Conservation (phyloP, 2,888 invertebrate genomes). For the Chaetogeoica ovagalla region DNA sequence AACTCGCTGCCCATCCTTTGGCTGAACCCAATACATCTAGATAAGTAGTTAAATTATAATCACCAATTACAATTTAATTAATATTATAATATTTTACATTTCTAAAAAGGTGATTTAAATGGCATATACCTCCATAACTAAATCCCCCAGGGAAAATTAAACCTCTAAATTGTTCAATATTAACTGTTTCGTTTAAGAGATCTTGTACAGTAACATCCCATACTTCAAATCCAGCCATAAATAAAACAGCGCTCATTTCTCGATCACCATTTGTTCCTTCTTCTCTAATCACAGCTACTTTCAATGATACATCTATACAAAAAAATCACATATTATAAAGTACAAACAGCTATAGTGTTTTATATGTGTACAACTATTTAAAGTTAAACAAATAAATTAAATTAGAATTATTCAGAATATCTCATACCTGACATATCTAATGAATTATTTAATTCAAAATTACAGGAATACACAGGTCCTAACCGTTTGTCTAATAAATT, state of each 20-base stretch:
- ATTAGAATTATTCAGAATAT: slow-evolving; percentile 10
- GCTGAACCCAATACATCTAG: slow-evolving; percentile 93
- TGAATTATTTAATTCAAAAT: slow-evolving; percentile 57
- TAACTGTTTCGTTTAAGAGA: slow-evolving; percentile 71
- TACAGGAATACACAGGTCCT: slow-evolving; percentile 68
- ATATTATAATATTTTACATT: not conserved
- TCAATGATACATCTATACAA: slow-evolving; percentile 57
- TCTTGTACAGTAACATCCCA: slow-evolving; percentile 96
- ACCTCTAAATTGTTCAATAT: slow-evolving; percentile 81
- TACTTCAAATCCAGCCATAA: slow-evolving; percentile 86
- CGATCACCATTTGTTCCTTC: slow-evolving; percentile 97
- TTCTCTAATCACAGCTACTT: slow-evolving; percentile 90
- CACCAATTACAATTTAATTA: not conserved
- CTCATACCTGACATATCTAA: slow-evolving; percentile 4
- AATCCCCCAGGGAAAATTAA: slow-evolving; percentile 97
- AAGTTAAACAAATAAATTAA: not conserved
- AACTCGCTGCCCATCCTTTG: slow-evolving; percentile 96
- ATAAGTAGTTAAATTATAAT: slow-evolving; percentile 54
- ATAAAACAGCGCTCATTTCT: slow-evolving; percentile 91
- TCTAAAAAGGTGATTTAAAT: not conserved
- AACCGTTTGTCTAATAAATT: slow-evolving; percentile 69
- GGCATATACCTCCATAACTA: slow-evolving; percentile 82
- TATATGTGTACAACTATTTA: not conserved
- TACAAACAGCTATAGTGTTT: not conserved
- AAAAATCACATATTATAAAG: not conserved